Base-by-base conservation (phyloP, 1,140 invertebrate genomes). In the Hycleus phaleratus region DNA sequence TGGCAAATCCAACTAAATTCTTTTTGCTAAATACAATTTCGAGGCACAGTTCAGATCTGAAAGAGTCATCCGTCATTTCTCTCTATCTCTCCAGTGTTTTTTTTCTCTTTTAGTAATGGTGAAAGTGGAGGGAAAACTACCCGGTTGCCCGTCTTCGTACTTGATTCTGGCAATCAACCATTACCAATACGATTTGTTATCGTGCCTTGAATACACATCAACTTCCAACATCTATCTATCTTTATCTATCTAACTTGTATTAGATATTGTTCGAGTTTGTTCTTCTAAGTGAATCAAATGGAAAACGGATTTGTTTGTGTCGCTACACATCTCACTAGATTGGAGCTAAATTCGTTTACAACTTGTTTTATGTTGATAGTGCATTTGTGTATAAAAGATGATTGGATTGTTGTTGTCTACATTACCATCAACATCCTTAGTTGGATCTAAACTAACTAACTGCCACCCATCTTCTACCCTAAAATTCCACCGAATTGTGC, bases 121-220 rank as follows among this genome's bases (percentile, higher is more conserved):
- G 18, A 32, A 32, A 32, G 32, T 5, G 7, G 32, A 32, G 7
- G 7, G 7, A 32, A 32, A 32, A 32, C 32, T 4, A 32, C 4
- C 32, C 32, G 32, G 7, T 44, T 44, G 45, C 53, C 43, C 47
- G 47, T 45, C 45, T 26, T 46, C 26, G 43, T 59, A 40, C 50
- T 52, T 49, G 46, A 52, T 52, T 58, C 43, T 53, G 43, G 49
- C 58, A 59, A 59, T 59, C 58, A 59, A 52, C 50, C 38, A 32
- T 32, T 32, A 12, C 39, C 38, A 59, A 59, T 59, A 38, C 38
- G 49, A 59, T 63, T 63, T 63, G 49, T 46, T 49, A 38, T 56
- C 54, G 58, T 60, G 58, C n/a, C 25, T 42, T 51, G 58, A 59
- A 59, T 59, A 49, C 46, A 12, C 55, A 26, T 48, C 38, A 49